A percentile compares a stretch with the other conserved stretches of the same genome.
These are phyloP conservation scores for Lasioglossum baleicum DNA, from an alignment of 1,140 invertebrate genomes.

Conservation along the genomic window DNA sequence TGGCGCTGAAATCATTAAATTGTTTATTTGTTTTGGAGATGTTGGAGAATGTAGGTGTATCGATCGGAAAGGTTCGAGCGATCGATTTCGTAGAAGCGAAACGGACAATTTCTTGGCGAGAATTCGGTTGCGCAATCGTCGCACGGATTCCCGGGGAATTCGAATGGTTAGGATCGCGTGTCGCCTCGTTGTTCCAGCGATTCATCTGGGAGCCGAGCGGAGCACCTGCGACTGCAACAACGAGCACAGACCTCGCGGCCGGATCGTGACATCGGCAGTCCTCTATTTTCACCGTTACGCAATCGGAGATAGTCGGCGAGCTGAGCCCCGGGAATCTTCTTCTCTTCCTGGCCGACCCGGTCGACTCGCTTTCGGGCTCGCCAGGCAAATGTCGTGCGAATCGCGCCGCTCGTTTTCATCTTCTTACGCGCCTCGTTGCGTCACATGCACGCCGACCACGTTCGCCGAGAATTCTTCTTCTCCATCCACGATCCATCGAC, in stretches of 20 bases:
- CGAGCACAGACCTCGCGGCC: conserved; percentile 15
- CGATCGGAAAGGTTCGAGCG: too few relatives aligned
- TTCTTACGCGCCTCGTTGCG: conserved; percentile 35
- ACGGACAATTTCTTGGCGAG: too few relatives aligned
- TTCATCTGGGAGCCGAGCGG: conserved; percentile 21
- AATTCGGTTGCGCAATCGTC: conserved; percentile 13
- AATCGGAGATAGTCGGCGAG: conserved; percentile 46
- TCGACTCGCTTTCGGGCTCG: conserved; percentile 22
- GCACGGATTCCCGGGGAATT: conserved; percentile 14
- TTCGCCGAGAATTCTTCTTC: too few relatives aligned
- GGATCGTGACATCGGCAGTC: conserved; percentile 50
- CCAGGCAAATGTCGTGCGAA: conserved; percentile 61
- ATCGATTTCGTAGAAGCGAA: too few relatives aligned
- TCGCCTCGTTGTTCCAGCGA: conserved; percentile 21
- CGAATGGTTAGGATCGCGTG: conserved; percentile 12
- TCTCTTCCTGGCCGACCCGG: conserved; percentile 54
- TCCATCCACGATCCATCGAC: too few relatives aligned
- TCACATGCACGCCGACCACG: background rate
- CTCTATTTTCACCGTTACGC: conserved; percentile 61
- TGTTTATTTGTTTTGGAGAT: too few relatives aligned
- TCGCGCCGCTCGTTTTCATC: conserved; percentile 49
- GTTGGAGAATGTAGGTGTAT: too few relatives aligned
- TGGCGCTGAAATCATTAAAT: too few relatives aligned
- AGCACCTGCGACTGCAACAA: conserved; percentile 44
- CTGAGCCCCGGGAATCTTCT: conserved; percentile 32